Percentiles rank a stretch among this genome's conserved stretches.
phyloP scores from a whole-genome alignment of 1,140 invertebrate species.

The Bombus impatiens region DNA sequence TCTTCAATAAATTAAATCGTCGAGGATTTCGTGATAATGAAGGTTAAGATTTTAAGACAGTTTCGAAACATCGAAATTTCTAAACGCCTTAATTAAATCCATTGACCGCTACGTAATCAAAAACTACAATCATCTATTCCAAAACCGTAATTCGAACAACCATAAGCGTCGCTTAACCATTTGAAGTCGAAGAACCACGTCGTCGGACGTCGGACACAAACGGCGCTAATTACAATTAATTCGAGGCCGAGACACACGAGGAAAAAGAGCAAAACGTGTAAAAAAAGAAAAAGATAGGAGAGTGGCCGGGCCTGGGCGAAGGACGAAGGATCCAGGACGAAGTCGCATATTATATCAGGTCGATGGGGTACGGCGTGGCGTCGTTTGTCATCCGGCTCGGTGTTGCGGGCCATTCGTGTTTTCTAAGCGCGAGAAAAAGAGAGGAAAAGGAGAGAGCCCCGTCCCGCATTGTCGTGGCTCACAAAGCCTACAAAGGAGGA shows the following conservation, averaged over 20 bases:
- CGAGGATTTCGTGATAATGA: no score
- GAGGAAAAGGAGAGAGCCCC: slow-evolving; percentile 47
- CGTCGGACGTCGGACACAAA: slow-evolving; percentile 14
- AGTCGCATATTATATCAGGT: slow-evolving; percentile 69
- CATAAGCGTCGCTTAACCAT: neutral
- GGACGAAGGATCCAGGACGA: slow-evolving; percentile 57
- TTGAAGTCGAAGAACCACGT: no score
- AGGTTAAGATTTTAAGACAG: no score
- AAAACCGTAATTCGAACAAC: neutral
- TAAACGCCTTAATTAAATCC: neutral
- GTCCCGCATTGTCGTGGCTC: slow-evolving; percentile 74
- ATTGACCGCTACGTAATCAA: neutral
- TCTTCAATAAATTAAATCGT: no score
- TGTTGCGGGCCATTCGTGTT: slow-evolving; percentile 67
- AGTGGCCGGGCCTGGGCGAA: slow-evolving; percentile 1
- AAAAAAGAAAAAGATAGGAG: neutral
- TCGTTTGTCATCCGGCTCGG: slow-evolving; percentile 74
- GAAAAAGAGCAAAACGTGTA: neutral
- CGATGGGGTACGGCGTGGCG: slow-evolving; percentile 60
- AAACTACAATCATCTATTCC: neutral
- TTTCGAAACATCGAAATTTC: neutral
- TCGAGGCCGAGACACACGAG: slow-evolving; percentile 12
- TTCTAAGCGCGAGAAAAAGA: slow-evolving; percentile 66
- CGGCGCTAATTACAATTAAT: slow-evolving; percentile 51
- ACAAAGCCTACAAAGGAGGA: slow-evolving; percentile 78